Base-by-base conservation (phyloP, 2,797 vertebrate genomes). In the Enteromius unitaeniatus region DNA sequence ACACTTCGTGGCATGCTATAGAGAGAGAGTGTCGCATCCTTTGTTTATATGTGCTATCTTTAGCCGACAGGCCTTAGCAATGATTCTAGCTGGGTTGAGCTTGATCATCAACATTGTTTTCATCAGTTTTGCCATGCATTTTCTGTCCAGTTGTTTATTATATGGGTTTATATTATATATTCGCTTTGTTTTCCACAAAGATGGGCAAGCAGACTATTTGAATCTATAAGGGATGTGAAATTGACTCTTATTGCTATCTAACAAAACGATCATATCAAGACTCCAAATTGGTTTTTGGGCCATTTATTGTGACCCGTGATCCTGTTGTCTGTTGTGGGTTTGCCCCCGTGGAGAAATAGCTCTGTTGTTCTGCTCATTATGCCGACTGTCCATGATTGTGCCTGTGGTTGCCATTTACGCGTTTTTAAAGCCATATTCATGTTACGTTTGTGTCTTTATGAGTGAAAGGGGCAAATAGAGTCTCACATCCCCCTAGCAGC, bases 341-440 rank as follows among this genome's bases (percentile, higher is more conserved):
- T 47, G 5, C 11, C 51, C 13, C 34, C 14, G 14, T 37, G 3
- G 23, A 45, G 40, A 64, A 64, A 78, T 23, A 49, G 26, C 42
- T 65, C 60, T 49, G 11, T 78, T 19, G 11, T 47, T 28, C 60
- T 19, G 11, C 47, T 62, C 42, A 3, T 67, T 15, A 23, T 47
- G 0, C 11, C 19, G 15, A 21, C 42, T 47, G 19, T 49, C 40
- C 28, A 15, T 28, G 13, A 58, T 68, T 49, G 14, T 28, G 49
- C 17, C n/a, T 37, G 14, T 37, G 17, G 64, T 37, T 21, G 0
- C 45, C 62, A 76, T n/a, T 68, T 80, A 15, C 10, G 65, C 9
- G 1, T 58, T 85, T 51, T 62, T 21, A 80, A 92, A 93, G 90
- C 84, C 91, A 91, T 92, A 88, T 86, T 15, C 86, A 84, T 89